phyloP scores from a whole-genome alignment of 2,113 vertebrate species.

The Gnathonemus longibarbis region DNA sequence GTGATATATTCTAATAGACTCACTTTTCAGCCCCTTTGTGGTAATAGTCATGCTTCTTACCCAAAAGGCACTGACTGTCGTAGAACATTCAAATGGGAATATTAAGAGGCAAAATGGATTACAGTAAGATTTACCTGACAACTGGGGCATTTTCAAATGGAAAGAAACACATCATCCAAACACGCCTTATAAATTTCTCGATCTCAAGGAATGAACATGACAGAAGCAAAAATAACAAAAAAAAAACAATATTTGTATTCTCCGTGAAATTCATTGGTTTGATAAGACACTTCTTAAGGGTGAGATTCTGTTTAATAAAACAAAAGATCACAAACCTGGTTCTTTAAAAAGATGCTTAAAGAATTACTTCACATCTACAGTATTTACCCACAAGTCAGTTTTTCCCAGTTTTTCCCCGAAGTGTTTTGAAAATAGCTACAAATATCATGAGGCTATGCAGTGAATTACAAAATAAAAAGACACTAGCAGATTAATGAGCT shows the following conservation, averaged over 20 bases:
- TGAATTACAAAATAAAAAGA: not conserved
- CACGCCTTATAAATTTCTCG: not conserved
- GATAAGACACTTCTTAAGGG: not conserved
- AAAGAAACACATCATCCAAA: not conserved
- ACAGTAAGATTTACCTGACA: constrained; percentile 52
- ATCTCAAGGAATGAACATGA: not conserved
- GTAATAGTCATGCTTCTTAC: constrained; percentile 85
- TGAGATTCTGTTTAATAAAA: not conserved
- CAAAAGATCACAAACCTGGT: not conserved
- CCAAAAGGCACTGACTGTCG: constrained; percentile 75
- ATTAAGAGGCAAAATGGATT: constrained; percentile 80
- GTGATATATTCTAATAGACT: constrained; percentile 86
- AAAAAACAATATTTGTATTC: not conserved
- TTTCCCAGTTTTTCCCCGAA: not conserved
- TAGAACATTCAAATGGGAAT: constrained; percentile 78
- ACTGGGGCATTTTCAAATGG: constrained; percentile 10
- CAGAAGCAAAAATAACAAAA: not conserved
- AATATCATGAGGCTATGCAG: not conserved
- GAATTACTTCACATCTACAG: not conserved
- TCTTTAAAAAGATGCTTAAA: not conserved
- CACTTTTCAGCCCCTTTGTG: constrained; percentile 74
- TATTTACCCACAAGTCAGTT: not conserved
- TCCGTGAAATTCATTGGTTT: not conserved
- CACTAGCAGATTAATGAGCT: not conserved
- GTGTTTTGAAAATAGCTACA: not conserved